Evolutionary conservation across 1,140 invertebrate species (phyloP), one percentile per base, ranked within the genome.

Genomic region (Tenebrio molitor): DNA sequence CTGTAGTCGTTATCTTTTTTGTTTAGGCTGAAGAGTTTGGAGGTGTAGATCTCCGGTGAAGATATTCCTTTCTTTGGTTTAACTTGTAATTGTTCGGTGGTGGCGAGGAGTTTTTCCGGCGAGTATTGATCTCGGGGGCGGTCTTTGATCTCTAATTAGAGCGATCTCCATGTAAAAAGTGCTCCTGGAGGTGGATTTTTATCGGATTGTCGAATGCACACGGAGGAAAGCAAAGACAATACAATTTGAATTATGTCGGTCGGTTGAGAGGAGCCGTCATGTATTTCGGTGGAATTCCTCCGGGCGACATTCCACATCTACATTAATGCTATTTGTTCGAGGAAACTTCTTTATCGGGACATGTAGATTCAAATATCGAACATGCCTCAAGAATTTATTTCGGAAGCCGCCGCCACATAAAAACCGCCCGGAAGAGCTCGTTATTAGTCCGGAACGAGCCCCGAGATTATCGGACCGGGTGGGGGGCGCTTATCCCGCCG

Each of bases 251-350:
- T 66, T 66, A 21, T n/a, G 33, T 58, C 50, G 50, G 21, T 33
- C 7, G n/a, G 50, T 29, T n/a, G 50, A 1, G 29, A 23, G 15
- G 21, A 58, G 8, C 36, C 36, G 64, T 66, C 36, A 44, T 42
- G 36, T 42, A 44, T 33, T 41, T 44, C 15, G 36, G 17, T 46
- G 36, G 44, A 74, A 70, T 62, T 65, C 73, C 62, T 70, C 29
- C 12, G 53, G 73, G 73, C 50, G 68, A 70, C 73, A 67, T 74
- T 71, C 16, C 68, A 69, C 50, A 70, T 74, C 66, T 69, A 23
- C 69, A 74, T 74, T 74, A 74, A 74, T 74, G 73, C 64, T 67
- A 64, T 67, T 74, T 74, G 73, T 70, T 74, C 65, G 70, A 67
- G 64, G 68, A 58, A 72, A 62, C 46, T 46, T 74, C 64, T 75